A percentile compares a stretch with the other conserved stretches of the same genome.
Evolutionary conservation across 1,140 invertebrate genomes (phyloP).

Genomic region (Steinernema khuongi): DNA sequence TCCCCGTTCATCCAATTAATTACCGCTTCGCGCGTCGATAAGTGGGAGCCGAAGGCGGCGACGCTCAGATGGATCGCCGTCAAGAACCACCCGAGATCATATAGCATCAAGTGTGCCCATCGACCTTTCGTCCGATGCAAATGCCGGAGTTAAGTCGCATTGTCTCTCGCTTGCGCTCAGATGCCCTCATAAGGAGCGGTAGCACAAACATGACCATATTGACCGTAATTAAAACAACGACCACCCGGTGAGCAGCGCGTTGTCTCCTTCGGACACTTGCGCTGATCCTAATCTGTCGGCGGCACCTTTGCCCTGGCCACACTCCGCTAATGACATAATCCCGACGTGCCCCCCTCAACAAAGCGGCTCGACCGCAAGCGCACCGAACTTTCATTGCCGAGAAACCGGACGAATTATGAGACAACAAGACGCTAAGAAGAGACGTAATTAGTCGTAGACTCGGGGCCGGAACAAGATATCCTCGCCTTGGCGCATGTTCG

Average conservation of each 20-base stretch:
- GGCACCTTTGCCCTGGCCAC: not conserved
- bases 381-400: not conserved
- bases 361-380: not conserved
- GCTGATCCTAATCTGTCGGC: slow-evolving; percentile 16
- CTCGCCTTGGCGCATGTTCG: not conserved
- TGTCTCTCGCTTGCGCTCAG: not conserved
- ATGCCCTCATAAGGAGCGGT: not conserved
- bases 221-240: slow-evolving; percentile 17
- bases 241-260: not conserved
- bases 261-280: slow-evolving; percentile 4
- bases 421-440: too few relatives aligned
- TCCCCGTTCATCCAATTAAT: slow-evolving; percentile 12
- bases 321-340: slow-evolving; percentile 10
- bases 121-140: slow-evolving; percentile 2
- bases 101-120: not conserved
- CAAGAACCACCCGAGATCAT: not conserved
- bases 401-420: too few relatives aligned
- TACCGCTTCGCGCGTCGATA: not conserved
- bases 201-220: slow-evolving; percentile 13
- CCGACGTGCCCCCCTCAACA: not conserved
- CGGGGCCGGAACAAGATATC: slow-evolving; percentile 1
- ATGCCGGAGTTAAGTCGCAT: not conserved
- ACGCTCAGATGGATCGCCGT: not conserved
- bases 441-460: not conserved
- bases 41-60: not conserved